A percentile compares a stretch with the other conserved stretches of the same genome.
Conservation (phyloP, 1,140 invertebrate species). For the Saccostrea echinata region DNA sequence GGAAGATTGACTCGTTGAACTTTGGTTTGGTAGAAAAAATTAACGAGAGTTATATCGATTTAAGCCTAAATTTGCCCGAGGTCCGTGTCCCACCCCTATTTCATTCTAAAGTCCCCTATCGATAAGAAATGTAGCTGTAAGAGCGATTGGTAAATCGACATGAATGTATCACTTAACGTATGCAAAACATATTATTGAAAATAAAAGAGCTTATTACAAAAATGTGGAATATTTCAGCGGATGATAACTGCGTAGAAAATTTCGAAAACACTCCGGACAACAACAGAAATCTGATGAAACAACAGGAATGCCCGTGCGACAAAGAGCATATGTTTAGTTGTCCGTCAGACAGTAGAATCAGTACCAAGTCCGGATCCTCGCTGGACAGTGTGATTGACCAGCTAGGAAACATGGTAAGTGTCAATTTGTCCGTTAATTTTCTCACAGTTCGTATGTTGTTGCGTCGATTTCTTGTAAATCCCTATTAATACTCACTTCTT, state of each 20-base stretch:
- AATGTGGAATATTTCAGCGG: slow-evolving; percentile 79
- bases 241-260: slow-evolving; percentile 93
- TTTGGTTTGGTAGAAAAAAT: no score
- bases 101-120: no score
- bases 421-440: not conserved
- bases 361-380: slow-evolving; percentile 65
- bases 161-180: no score
- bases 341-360: slow-evolving; percentile 78
- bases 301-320: slow-evolving; percentile 98
- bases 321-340: slow-evolving; percentile 99
- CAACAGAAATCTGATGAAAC: slow-evolving; percentile 89
- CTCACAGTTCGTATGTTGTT: not conserved
- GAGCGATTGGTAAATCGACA: no score
- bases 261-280: slow-evolving; percentile 98
- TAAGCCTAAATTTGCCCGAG: no score
- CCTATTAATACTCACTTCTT: not conserved
- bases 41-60: no score
- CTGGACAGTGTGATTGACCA: slow-evolving; percentile 60
- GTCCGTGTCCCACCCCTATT: no score
- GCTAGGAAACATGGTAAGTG: slow-evolving; percentile 47
- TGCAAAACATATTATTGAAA: no score
- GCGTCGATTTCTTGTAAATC: not conserved
- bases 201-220: no score
- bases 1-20: no score
- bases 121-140: no score